Conservation (phyloP, 1,140 invertebrate species). For the Parasteatoda tepidariorum region DNA sequence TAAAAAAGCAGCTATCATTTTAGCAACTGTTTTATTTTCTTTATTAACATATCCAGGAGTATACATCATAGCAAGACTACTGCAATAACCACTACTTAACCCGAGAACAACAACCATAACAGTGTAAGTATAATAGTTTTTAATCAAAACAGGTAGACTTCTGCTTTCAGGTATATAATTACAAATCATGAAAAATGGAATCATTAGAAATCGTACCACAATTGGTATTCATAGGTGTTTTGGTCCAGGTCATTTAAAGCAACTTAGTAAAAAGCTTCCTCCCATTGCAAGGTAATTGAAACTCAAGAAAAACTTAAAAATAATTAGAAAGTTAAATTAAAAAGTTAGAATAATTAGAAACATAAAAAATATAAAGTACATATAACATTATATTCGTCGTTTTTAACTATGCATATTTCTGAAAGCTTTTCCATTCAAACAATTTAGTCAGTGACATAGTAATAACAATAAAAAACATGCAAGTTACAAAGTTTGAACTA, state of each 20-base stretch:
- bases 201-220: constrained; percentile 80
- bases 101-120: constrained; percentile 80
- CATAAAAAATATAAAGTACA: too few relatives aligned
- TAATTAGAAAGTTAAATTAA: too few relatives aligned
- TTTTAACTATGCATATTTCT: too few relatives aligned
- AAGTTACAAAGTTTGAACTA: too few relatives aligned
- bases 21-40: not conserved
- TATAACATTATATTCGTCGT: too few relatives aligned
- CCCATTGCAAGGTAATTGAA: too few relatives aligned
- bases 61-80: constrained; percentile 97
- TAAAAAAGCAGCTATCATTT: not conserved
- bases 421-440: too few relatives aligned
- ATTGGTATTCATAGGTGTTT: constrained; percentile 85
- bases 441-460: too few relatives aligned
- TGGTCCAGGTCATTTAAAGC: constrained; percentile 79
- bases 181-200: constrained; percentile 92
- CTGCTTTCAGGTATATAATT: constrained; percentile 83
- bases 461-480: too few relatives aligned
- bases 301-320: too few relatives aligned
- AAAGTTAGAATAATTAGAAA: too few relatives aligned
- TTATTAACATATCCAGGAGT: constrained; percentile 80
- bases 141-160: constrained; percentile 79
- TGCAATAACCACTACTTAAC: constrained; percentile 89
- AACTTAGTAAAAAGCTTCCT: too few relatives aligned
- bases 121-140: constrained; percentile 89